Evolutionary conservation across 2,888 invertebrate genomes (phyloP), one percentile per base, ranked within the genome.

Genomic region (Pristionchus exspectatus): DNA sequence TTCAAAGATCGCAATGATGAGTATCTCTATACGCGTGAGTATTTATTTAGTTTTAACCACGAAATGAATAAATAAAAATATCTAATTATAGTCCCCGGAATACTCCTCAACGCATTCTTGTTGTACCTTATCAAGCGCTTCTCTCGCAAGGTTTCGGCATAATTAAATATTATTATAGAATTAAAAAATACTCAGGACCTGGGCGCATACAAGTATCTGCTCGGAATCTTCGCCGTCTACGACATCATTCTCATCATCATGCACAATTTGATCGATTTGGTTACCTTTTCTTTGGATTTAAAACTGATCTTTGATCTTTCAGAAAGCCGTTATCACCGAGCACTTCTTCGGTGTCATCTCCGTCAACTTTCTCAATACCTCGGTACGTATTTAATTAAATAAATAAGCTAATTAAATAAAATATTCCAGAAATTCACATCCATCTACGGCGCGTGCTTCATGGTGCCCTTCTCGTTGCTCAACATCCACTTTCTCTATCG

Each of bases 371-470:
- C 33, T 72, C 4, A 16, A 72, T 33, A 72, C 72, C 12, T 72
- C 72, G 72, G 72, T 72, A 10, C 9, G 14, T 33, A 16, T 33
- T 30, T 10, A 72, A 21, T 30, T n/a, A 66, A 2, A 66, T n/a
- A 10, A 2, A 66, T 24, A 16, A n/a, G n/a, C n/a, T n/a, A n/a
- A n/a, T n/a, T 72, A 33, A 3, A 9, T 33, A 10, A 33, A 21
- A 72, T 33, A 30, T 33, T 33, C 38, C 72, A 72, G 72, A 72
- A 72, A 33, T 72, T 72, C 72, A 72, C 72, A 33, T 72, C 72
- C 12, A 33, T 33, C 33, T 72, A 72, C 33, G 72, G 72, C 1
- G 72, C 72, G 1, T 72, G 72, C 33, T 72, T 72, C 72, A 72
- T 72, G 72, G 33, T 33, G 12, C 72, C 72, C 12, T 72, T 72